Conservation (phyloP, 2,113 vertebrate species). For the Trichechus manatus region DNA sequence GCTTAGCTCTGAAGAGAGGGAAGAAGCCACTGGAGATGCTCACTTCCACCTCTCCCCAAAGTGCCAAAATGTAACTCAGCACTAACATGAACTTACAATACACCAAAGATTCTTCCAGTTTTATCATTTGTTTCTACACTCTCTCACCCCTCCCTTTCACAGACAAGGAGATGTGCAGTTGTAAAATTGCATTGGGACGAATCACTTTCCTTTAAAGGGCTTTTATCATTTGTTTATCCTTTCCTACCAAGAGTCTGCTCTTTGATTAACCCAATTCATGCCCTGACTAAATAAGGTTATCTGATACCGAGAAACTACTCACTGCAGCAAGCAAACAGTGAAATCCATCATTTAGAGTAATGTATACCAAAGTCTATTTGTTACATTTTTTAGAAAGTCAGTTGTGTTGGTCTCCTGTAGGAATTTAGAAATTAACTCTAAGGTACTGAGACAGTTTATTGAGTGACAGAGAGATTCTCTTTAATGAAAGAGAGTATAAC, state of each 20-base stretch:
- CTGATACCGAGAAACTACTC: background rate
- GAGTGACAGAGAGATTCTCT: background rate
- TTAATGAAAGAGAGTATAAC: background rate
- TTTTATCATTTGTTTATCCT: background rate
- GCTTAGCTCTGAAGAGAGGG: background rate
- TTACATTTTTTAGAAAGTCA: background rate
- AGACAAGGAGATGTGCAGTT: background rate
- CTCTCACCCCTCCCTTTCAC: background rate
- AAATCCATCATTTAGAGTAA: background rate
- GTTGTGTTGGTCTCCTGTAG: background rate
- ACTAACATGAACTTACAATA: background rate
- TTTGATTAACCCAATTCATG: background rate
- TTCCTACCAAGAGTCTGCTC: background rate
- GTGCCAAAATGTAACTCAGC: background rate
- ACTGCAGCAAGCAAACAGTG: background rate
- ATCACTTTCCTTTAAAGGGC: background rate
- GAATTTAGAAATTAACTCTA: background rate
- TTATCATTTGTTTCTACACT: background rate
- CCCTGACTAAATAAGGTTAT: background rate
- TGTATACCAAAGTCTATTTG: background rate
- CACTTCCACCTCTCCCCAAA: background rate
- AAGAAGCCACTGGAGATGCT: background rate
- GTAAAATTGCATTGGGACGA: background rate
- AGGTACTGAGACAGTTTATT: background rate
- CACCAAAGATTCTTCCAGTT: background rate